Percentiles rank a stretch among this genome's conserved stretches.
Evolutionary conservation across 2,888 invertebrate genomes (phyloP).

Genomic region (Nephrotoma appendiculata): DNA sequence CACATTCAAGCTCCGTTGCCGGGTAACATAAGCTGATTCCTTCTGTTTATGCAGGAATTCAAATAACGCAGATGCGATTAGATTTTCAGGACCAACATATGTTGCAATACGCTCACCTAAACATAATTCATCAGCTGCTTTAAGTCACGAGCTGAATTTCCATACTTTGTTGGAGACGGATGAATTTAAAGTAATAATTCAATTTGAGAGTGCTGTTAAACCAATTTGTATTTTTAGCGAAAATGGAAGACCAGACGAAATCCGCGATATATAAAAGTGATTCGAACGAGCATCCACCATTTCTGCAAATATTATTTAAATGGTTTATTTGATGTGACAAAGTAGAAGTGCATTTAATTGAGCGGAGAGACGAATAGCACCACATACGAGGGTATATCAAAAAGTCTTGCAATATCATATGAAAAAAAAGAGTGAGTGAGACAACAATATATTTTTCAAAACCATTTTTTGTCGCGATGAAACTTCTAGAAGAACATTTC

Average conservation of each 20-base stretch:
- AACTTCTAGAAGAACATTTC: no score
- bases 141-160: not conserved
- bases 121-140: no score
- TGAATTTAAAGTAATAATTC: not conserved
- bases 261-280: slow-evolving; percentile 12
- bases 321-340: slow-evolving; percentile 17
- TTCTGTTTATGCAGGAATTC: slow-evolving; percentile 12
- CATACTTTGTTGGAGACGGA: not conserved
- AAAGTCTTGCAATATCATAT: no score
- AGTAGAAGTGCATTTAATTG: slow-evolving; percentile 23
- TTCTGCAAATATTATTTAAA: slow-evolving; percentile 17
- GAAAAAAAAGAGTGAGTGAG: no score
- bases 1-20: no score
- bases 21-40: slow-evolving; percentile 11
- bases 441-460: no score
- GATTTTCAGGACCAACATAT: slow-evolving; percentile 7
- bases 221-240: not conserved
- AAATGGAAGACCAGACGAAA: not conserved
- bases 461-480: no score
- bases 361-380: slow-evolving; percentile 24
- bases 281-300: slow-evolving; percentile 15
- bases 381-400: no score
- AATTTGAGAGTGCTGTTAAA: not conserved
- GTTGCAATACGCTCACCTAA: no score
- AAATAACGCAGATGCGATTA: not conserved